Conservation (phyloP, 2,113 vertebrate species). For the Pituophis catenifer region DNA sequence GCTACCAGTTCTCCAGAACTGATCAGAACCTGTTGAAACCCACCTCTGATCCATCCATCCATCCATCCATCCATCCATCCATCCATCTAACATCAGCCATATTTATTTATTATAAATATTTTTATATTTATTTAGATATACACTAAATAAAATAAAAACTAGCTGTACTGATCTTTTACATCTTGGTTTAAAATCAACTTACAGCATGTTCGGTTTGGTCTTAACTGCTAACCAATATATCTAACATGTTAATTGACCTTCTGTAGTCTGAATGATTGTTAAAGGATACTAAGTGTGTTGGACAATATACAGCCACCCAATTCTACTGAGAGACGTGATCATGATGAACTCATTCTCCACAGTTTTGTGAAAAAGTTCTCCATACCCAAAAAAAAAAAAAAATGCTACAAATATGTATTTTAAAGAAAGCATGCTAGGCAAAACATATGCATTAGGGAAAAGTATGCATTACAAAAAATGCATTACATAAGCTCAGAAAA, state of each 20-base stretch:
- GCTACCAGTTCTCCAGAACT: too few species aligned
- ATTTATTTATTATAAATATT: neutral
- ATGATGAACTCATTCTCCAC: neutral
- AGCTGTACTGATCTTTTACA: neutral
- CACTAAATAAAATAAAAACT: neutral
- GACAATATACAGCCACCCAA: neutral
- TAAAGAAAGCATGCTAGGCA: neutral
- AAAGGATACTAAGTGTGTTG: neutral
- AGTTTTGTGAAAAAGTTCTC: neutral
- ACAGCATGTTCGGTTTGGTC: neutral
- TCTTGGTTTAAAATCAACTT: neutral
- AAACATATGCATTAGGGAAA: neutral
- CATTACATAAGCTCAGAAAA: neutral
- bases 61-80: too few species aligned
- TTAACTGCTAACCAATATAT: neutral
- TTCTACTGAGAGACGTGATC: neutral
- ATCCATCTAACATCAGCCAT: neutral
- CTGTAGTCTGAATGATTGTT: neutral
- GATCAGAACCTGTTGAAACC: too few species aligned
- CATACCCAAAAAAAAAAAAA: neutral
- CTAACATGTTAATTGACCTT: neutral
- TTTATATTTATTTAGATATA: neutral
- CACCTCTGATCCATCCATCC: too few species aligned
- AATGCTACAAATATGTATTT: neutral
- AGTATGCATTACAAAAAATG: neutral